phyloP scores from a whole-genome alignment of 2,113 vertebrate species.

The Chloroceryle aenea region DNA sequence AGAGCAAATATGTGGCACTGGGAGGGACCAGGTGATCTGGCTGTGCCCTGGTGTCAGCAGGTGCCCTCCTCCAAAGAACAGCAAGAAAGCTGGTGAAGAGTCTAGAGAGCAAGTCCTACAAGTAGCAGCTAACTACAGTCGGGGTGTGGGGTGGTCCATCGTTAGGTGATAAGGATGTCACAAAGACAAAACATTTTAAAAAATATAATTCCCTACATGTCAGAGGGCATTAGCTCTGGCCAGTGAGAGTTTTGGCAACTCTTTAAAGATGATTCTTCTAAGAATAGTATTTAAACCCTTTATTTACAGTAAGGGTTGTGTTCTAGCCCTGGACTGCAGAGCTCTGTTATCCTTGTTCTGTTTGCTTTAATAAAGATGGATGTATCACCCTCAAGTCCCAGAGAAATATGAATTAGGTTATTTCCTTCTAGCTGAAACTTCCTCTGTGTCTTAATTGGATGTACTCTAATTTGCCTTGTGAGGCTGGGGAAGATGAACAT shows the following conservation, averaged over 20 bases:
- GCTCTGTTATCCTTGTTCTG: background rate
- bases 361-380: background rate
- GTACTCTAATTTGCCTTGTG: background rate
- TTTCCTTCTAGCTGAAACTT: constrained; percentile 5
- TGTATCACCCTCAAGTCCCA: background rate
- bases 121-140: background rate
- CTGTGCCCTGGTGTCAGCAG: fast-evolving
- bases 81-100: background rate
- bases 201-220: background rate
- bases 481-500: background rate
- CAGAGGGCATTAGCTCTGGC: background rate
- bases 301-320: background rate
- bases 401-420: background rate
- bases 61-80: background rate
- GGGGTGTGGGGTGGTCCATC: background rate
- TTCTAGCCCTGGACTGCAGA: background rate
- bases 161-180: background rate
- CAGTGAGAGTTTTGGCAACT: background rate
- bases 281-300: background rate
- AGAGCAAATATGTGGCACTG: fast-evolving
- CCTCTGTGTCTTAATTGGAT: background rate
- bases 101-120: background rate
- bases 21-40: fast-evolving
- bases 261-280: background rate
- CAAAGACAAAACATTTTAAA: background rate